Percentiles rank a stretch among this genome's conserved stretches.
Conservation (phyloP, 2,113 vertebrate species). For the Glaucomys volans region DNA sequence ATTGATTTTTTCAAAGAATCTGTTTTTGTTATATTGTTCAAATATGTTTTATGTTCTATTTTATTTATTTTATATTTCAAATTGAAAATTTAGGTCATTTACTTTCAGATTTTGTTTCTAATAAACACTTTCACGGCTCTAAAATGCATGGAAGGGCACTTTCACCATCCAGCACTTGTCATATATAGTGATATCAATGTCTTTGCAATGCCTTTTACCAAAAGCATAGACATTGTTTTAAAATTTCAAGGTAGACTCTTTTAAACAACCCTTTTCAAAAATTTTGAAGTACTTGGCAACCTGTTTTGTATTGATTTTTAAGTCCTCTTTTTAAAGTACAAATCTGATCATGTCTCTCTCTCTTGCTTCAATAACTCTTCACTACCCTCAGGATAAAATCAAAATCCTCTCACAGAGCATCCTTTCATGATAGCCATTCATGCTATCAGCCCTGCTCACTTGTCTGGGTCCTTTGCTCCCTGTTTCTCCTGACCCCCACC, state of each 20-base stretch:
- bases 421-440: background rate
- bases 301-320: background rate
- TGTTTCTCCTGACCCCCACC: too few relatives aligned
- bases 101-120: background rate
- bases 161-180: background rate
- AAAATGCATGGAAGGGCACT: background rate
- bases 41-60: background rate
- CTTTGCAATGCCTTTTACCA: background rate
- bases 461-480: background rate
- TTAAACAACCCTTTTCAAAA: background rate
- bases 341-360: background rate
- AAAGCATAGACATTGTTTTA: conserved; percentile 2
- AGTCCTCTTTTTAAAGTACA: background rate
- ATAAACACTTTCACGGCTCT: background rate
- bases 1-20: background rate
- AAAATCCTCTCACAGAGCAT: background rate
- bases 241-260: background rate
- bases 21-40: background rate
- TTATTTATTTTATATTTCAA: background rate
- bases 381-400: background rate
- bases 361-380: background rate
- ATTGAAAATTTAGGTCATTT: background rate
- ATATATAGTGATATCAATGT: background rate
- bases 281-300: background rate
- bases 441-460: fast-evolving